A percentile compares a stretch with the other conserved stretches of the same genome.
These are phyloP conservation scores for Ptychochromis oligacanthus DNA, from an alignment of 2,113 vertebrate genomes.

Conservation along the genomic window DNA sequence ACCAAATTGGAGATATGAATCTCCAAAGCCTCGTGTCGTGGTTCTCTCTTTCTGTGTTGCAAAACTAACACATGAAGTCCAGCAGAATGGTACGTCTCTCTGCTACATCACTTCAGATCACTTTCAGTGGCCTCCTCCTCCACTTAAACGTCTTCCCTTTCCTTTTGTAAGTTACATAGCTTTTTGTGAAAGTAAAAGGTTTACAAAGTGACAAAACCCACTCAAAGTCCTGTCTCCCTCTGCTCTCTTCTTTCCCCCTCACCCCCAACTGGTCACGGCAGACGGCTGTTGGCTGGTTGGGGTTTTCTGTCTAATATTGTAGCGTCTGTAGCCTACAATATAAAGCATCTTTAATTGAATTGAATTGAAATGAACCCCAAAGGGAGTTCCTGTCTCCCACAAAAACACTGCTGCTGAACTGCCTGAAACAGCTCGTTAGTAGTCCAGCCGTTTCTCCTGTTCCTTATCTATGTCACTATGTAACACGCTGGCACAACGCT, in stretches of 20 bases:
- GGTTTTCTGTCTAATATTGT: no score
- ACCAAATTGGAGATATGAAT: not conserved
- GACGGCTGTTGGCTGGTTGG: no score
- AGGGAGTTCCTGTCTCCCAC: not conserved
- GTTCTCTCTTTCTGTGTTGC: not conserved
- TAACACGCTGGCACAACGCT: not conserved
- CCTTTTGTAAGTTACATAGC: fast-evolving
- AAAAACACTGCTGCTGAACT: not conserved
- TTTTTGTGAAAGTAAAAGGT: not conserved
- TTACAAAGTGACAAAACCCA: not conserved
- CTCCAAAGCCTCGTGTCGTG: not conserved
- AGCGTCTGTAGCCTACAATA: no score
- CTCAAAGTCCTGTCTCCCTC: no score
- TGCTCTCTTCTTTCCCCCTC: no score
- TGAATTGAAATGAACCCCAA: no score
- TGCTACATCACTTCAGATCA: not conserved
- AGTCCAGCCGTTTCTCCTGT: not conserved
- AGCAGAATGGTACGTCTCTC: not conserved
- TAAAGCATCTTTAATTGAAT: no score
- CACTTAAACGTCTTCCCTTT: not conserved
- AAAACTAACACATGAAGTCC: not conserved
- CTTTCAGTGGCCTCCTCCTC: not conserved
- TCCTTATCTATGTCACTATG: not conserved
- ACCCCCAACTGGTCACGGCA: no score
- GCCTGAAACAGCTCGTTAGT: not conserved